A percentile compares a stretch with the other conserved stretches of the same genome.
Evolutionary conservation across 2,797 vertebrate genomes (phyloP).

Genomic region (Schizopygopsis malacanthus): DNA sequence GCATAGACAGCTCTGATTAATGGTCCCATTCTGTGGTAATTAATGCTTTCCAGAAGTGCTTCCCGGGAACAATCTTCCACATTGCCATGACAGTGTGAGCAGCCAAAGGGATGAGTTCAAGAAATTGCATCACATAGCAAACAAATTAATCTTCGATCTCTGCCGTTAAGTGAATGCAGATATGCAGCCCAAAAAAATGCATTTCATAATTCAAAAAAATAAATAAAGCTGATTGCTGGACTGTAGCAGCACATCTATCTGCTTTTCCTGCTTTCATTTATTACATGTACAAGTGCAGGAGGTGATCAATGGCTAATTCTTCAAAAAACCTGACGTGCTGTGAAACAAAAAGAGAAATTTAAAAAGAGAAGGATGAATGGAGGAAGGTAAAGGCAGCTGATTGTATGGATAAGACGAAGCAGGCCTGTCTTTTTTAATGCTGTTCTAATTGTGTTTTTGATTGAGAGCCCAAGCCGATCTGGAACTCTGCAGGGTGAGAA

Average conservation of each 20-base stretch:
- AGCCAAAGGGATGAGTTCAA: conserved; percentile 42
- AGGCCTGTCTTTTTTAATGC: conserved; percentile 18
- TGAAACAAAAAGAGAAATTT: conserved; percentile 26
- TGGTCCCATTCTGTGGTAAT: conserved; percentile 64
- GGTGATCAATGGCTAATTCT: conserved; percentile 5
- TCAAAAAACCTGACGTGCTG: conserved; percentile 14
- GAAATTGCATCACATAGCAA: conserved; percentile 40
- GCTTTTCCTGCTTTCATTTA: neutral
- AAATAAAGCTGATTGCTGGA: conserved; percentile 20
- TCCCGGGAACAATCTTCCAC: conserved; percentile 58
- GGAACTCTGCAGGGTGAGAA: conserved; percentile 34
- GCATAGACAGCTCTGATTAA: conserved; percentile 65
- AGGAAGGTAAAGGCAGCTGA: conserved; percentile 31
- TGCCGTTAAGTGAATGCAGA: neutral
- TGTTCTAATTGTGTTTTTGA: conserved; percentile 54
- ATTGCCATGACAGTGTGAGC: conserved; percentile 44
- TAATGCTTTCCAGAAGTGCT: conserved; percentile 65
- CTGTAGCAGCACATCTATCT: conserved; percentile 23
- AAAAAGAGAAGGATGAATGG: conserved; percentile 38
- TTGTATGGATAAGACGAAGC: conserved; percentile 23
- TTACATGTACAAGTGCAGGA: conserved; percentile 3
- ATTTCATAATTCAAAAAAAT: neutral
- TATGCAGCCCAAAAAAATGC: neutral
- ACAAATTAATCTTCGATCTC: neutral
- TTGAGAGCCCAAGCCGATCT: conserved; percentile 33